These are phyloP conservation scores for Subanguina moxae DNA, from an alignment of 1,140 invertebrate species.

Conservation along the genomic window DNA sequence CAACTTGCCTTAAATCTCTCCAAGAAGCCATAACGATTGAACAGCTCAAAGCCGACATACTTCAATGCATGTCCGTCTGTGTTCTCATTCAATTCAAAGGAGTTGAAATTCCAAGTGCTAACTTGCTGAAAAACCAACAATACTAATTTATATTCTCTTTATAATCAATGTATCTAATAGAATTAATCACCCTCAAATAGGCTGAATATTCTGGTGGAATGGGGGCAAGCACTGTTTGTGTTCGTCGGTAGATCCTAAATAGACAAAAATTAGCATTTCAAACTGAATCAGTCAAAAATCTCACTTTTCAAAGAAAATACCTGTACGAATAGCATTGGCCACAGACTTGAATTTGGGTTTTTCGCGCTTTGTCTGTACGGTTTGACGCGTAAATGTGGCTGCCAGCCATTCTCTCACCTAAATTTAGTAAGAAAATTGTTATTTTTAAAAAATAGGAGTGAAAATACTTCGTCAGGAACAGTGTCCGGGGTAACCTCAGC, in stretches of 20 bases:
- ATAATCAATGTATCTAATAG: too few species aligned
- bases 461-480: constrained; percentile 64
- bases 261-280: constrained; percentile 8
- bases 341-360: constrained; percentile 78
- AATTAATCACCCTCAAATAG: constrained; percentile 74
- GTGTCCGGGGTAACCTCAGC: constrained; percentile 59
- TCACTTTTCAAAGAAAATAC: constrained; percentile 78
- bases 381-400: constrained; percentile 88
- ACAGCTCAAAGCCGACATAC: constrained; percentile 84
- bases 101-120: constrained; percentile 92
- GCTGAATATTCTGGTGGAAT: constrained; percentile 81
- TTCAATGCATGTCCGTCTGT: constrained; percentile 79
- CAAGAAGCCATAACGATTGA: constrained; percentile 90
- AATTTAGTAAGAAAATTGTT: background rate
- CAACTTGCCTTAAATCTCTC: constrained; percentile 82
- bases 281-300: background rate
- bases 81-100: constrained; percentile 80
- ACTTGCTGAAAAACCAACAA: constrained; percentile 60
- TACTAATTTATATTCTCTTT: constrained; percentile 6
- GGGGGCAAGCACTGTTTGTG: constrained; percentile 76
- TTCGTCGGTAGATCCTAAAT: constrained; percentile 74
- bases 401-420: constrained; percentile 80
- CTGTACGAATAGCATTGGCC: constrained; percentile 91
- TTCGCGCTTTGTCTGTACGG: constrained; percentile 66
- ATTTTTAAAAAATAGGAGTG: constrained; percentile 65